A percentile compares a stretch with the other conserved stretches of the same genome.
Conservation (phyloP, 2,797 vertebrate species). For the Amblyopsis hoosieri region DNA sequence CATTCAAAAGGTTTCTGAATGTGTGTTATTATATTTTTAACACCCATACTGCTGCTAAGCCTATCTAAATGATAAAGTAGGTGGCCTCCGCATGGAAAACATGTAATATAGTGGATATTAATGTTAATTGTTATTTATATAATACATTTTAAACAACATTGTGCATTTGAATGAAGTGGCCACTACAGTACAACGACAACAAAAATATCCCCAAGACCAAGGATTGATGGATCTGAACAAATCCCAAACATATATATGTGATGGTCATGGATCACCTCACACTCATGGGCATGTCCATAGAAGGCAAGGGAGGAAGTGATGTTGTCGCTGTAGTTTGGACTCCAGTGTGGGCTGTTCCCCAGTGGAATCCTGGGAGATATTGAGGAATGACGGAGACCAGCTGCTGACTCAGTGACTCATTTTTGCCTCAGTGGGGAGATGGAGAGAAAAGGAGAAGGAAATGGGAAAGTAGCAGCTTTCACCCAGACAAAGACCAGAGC, state of each 20-base stretch:
- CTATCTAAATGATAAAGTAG: slow-evolving; percentile 23
- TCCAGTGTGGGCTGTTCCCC: slow-evolving; percentile 31
- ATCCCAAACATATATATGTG: slow-evolving; percentile 4
- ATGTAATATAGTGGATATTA: no score
- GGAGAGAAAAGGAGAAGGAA: slow-evolving; percentile 53
- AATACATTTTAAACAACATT: no score
- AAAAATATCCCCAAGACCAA: no score
- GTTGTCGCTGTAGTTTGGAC: slow-evolving; percentile 51
- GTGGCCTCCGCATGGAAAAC: background rate
- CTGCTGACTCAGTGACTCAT: slow-evolving; percentile 82
- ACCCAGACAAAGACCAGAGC: slow-evolving; percentile 66
- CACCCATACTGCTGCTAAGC: slow-evolving; percentile 21
- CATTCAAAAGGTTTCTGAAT: slow-evolving; percentile 7
- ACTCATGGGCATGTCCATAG: slow-evolving; percentile 56
- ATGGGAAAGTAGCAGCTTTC: slow-evolving; percentile 50
- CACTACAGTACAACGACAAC: no score
- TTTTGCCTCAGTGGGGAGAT: slow-evolving; percentile 67
- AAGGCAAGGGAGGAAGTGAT: slow-evolving; percentile 74
- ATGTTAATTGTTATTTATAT: no score
- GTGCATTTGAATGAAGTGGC: no score
- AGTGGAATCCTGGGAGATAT: slow-evolving; percentile 71
- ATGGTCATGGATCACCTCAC: slow-evolving; percentile 16
- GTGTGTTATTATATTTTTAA: slow-evolving; percentile 20
- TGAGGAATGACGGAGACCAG: slow-evolving; percentile 72
- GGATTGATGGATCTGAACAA: background rate